Evolutionary conservation across 2,797 vertebrate genomes (phyloP).

Genomic region (Poecilia picta): DNA sequence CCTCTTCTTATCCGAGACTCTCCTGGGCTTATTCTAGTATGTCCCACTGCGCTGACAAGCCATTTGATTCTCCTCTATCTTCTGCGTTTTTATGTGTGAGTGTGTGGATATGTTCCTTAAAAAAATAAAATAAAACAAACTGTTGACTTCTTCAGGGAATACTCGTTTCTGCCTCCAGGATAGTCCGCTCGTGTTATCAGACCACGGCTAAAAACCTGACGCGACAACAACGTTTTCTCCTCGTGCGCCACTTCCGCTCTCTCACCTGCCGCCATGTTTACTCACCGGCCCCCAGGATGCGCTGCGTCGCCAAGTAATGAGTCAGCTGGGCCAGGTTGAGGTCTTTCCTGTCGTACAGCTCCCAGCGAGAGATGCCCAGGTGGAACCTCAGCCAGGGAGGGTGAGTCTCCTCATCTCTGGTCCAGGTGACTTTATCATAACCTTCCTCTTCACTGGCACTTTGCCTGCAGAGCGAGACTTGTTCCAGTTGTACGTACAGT

Average conservation of each 20-base stretch:
- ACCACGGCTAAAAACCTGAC: neutral
- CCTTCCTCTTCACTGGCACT: constrained; percentile 70
- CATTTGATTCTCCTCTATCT: neutral
- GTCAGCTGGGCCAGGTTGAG: constrained; percentile 69
- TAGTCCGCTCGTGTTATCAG: constrained; percentile 11
- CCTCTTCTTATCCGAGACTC: neutral
- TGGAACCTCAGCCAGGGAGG: constrained; percentile 86
- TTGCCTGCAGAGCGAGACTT: constrained; percentile 58
- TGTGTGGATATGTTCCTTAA: neutral
- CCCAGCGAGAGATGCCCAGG: constrained; percentile 84
- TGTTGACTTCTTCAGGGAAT: constrained; percentile 2
- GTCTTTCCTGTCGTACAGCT: constrained; percentile 83
- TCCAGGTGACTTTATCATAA: constrained; percentile 74
- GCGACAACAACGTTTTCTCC: too few species aligned
- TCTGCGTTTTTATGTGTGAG: neutral
- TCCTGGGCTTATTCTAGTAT: neutral
- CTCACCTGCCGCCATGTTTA: constrained; percentile 6
- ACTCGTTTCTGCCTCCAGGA: constrained; percentile 14
- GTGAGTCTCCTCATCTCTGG: constrained; percentile 69
- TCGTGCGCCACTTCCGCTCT: neutral
- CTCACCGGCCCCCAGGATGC: constrained; percentile 79
- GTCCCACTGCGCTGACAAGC: neutral
- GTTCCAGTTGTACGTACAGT: neutral
- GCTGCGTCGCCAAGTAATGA: constrained; percentile 79
- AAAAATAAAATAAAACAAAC: neutral